Evolutionary conservation across 2,888 invertebrate species (phyloP), one percentile per base, ranked within the genome.

Genomic region (Pseudoips prasinana): DNA sequence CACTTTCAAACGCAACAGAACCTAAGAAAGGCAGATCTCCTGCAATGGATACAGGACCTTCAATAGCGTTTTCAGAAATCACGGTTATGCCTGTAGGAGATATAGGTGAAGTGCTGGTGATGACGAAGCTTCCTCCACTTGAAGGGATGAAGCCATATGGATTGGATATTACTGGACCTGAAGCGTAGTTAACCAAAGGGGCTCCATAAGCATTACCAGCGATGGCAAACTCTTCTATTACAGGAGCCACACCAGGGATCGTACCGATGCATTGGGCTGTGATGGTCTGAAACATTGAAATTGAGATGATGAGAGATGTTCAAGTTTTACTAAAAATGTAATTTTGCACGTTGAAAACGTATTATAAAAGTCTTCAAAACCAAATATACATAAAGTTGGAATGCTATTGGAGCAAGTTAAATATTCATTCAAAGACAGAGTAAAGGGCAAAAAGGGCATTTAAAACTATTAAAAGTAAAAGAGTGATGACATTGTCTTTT

Each of bases 1-100:
- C 36, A 0, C 72, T 73, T 5, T 73, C 66, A 9, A 73, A 19
- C 3, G 40, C 59, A 9, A 69, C 63, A 22, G 64, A 55, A 5
- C 68, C 59, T 27, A 73, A 29, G 51, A 68, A 63, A 8, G 73
- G 73, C 39, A 73, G 40, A 24, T 66, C 46, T 3, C 73, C 73
- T 11, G 42, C 46, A 1, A 66, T 58, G 10, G 38, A 26, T 2
- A 74, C 24, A 14, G 53, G 26, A 0, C 73, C 73, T 28, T 63
- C 58, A 7, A 71, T 67, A 2, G 46, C 60, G 32, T 74, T 73
- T 33, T 78, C 72, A 3, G 76, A 76, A 5, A 58, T 22, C 1
- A 73, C 61, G 4, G 61, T 54, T 1, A 79, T 46, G 3, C 68
- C 65, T 1, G 55, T 58, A 0, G 75, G 73, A 0, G 60, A 39